These are phyloP conservation scores for Drosophila erecta DNA, from an alignment of 1,140 invertebrate genomes.

Conservation along the genomic window DNA sequence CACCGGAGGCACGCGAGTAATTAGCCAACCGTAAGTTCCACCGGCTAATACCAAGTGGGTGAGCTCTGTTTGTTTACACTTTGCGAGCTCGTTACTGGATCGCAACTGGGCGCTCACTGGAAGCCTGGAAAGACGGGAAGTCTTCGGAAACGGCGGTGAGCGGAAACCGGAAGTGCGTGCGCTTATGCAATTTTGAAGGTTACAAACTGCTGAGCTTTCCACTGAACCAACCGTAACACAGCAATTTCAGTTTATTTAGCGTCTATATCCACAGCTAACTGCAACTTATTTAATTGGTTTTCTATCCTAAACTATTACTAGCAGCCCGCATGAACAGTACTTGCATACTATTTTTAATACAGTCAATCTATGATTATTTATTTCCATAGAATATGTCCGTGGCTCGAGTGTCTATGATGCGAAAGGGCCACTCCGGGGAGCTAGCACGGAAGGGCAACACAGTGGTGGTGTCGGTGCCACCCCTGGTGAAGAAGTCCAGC, in stretches of 20 bases:
- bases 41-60: constrained; percentile 6
- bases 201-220: constrained; percentile 9
- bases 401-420: constrained; percentile 10
- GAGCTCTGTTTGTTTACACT: constrained; percentile 71
- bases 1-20: constrained; percentile 72
- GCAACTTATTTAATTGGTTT: too few relatives aligned
- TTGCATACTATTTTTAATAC: too few relatives aligned
- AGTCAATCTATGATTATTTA: too few relatives aligned
- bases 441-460: constrained; percentile 27
- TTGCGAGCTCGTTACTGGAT: constrained; percentile 33
- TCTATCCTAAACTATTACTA: too few relatives aligned
- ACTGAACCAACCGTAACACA: too few relatives aligned
- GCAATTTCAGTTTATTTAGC: too few relatives aligned
- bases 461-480: constrained; percentile 39
- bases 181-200: constrained; percentile 59
- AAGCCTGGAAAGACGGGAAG: constrained; percentile 52
- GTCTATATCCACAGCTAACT: too few relatives aligned
- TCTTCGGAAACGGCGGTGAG: constrained; percentile 10
- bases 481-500: constrained; percentile 62
- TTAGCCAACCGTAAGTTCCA: constrained; percentile 74
- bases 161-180: constrained; percentile 32
- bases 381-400: constrained; percentile 45
- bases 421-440: constrained; percentile 27
- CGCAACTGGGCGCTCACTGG: constrained; percentile 2
- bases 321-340: too few relatives aligned